phyloP scores from a whole-genome alignment of 2,113 vertebrate species.

The Sylvilagus bachmani region DNA sequence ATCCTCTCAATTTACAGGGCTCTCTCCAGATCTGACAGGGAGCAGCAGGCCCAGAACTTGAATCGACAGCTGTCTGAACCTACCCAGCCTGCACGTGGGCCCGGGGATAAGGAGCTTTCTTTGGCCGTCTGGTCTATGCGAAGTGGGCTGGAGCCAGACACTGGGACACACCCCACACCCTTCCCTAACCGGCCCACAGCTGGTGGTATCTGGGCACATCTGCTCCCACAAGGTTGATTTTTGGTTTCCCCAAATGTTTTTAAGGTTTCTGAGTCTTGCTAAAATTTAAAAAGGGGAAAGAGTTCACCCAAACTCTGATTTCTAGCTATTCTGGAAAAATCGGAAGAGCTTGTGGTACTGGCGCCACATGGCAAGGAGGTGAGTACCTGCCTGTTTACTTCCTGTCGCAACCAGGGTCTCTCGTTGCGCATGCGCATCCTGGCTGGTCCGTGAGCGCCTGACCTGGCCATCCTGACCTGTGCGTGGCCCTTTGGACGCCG shows the following conservation, averaged over 20 bases:
- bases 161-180: neutral
- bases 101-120: neutral
- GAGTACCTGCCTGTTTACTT: neutral
- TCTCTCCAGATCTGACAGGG: neutral
- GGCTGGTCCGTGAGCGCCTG: neutral
- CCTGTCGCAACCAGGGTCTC: neutral
- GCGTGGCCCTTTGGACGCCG: neutral
- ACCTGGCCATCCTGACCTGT: neutral
- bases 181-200: neutral
- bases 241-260: neutral
- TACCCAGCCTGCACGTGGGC: neutral
- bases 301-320: constrained; percentile 33
- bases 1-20: neutral
- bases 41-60: neutral
- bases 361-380: no score
- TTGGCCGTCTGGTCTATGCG: neutral
- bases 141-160: neutral
- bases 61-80: neutral
- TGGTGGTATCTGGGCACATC: neutral
- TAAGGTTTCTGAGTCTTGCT: neutral
- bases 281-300: neutral
- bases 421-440: neutral
- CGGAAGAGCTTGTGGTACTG: neutral
- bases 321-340: constrained; percentile 20
- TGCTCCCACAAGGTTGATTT: neutral